Conservation (phyloP, 2,797 vertebrate species). For the Sebastes hubbsi region DNA sequence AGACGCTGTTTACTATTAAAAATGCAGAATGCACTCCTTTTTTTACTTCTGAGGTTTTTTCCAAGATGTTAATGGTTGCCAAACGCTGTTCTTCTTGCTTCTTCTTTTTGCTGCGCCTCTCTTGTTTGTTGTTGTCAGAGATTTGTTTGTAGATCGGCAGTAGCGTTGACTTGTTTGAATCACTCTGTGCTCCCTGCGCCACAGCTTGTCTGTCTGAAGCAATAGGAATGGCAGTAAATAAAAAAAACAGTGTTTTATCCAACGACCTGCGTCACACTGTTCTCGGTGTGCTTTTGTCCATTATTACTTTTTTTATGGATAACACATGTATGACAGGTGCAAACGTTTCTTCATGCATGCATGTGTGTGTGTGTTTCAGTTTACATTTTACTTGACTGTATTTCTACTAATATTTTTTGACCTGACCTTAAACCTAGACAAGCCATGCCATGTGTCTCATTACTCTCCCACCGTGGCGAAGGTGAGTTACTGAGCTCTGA, state of each 20-base stretch:
- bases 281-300: slow-evolving; percentile 18
- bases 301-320: background rate
- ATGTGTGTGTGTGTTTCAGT: background rate
- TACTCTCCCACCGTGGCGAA: background rate
- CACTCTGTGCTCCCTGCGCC: slow-evolving; percentile 78
- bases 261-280: slow-evolving; percentile 40
- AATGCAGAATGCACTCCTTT: slow-evolving; percentile 77
- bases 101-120: slow-evolving; percentile 71
- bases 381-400: background rate
- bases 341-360: background rate
- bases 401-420: slow-evolving; percentile 3
- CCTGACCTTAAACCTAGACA: background rate
- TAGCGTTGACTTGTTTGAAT: slow-evolving; percentile 76
- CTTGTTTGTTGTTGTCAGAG: slow-evolving; percentile 78
- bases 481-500: background rate
- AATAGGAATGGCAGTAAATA: slow-evolving; percentile 83
- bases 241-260: slow-evolving; percentile 78
- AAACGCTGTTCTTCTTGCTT: slow-evolving; percentile 81
- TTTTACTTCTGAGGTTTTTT: slow-evolving; percentile 81
- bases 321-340: slow-evolving; percentile 1
- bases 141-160: slow-evolving; percentile 77
- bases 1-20: slow-evolving; percentile 77
- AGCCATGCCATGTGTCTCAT: background rate
- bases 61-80: slow-evolving; percentile 82
- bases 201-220: slow-evolving; percentile 83